Evolutionary conservation across 2,797 vertebrate genomes (phyloP).

Genomic region (Pitangus sulphuratus): DNA sequence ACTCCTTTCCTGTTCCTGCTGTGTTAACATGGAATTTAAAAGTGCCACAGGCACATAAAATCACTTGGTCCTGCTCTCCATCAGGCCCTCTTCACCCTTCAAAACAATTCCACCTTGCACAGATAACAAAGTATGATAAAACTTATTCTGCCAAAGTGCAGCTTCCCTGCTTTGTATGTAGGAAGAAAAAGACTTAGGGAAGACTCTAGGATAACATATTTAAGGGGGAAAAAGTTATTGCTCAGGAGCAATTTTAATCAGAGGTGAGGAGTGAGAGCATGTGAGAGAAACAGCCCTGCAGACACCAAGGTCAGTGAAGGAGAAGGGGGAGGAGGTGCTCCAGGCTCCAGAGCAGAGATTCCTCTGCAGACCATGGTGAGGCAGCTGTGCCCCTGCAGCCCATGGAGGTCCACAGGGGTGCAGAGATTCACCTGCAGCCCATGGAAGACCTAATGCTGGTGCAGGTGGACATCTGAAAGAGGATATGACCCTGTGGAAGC

Average conservation of each 20-base stretch:
- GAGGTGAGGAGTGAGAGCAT: not conserved
- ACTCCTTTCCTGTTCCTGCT: not conserved
- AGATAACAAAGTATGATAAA: not conserved
- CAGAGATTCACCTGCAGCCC: not conserved
- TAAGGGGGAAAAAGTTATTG: rapidly evolving
- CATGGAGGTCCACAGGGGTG: rapidly evolving
- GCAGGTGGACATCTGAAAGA: not conserved
- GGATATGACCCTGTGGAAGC: not conserved
- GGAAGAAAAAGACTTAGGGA: not conserved
- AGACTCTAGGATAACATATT: not conserved
- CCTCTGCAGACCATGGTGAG: too few relatives aligned
- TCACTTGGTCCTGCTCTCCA: not conserved
- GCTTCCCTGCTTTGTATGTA: not conserved
- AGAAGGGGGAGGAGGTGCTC: not conserved
- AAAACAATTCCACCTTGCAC: not conserved
- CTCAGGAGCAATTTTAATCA: not conserved
- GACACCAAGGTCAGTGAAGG: not conserved
- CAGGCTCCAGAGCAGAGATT: not conserved
- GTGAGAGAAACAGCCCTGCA: not conserved
- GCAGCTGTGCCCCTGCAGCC: not conserved
- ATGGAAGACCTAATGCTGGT: rapidly evolving
- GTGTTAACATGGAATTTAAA: not conserved
- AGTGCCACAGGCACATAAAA: not conserved
- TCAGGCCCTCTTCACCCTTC: not conserved
- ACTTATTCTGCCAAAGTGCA: not conserved